These are phyloP conservation scores for Neotoma lepida DNA, from an alignment of 2,113 vertebrate genomes.

Conservation along the genomic window DNA sequence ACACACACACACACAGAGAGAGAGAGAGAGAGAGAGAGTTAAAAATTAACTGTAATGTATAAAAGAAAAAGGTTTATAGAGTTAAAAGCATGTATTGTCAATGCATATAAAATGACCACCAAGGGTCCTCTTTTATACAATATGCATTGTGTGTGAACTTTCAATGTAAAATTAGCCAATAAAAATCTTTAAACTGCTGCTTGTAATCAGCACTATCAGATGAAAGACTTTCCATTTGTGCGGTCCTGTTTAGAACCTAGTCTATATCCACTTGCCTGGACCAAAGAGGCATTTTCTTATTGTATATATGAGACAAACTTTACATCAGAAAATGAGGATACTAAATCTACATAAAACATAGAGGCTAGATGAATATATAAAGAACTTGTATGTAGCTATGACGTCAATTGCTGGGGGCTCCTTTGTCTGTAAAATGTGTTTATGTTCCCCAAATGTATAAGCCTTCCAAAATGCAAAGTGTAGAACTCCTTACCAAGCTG, in stretches of 20 bases:
- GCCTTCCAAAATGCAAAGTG: not conserved
- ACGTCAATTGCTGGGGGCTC: not conserved
- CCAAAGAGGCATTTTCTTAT: not conserved
- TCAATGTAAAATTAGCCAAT: not conserved
- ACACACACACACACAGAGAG: not conserved
- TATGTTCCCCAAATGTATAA: not conserved
- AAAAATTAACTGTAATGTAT: not conserved
- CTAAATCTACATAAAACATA: not conserved
- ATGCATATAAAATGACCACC: not conserved
- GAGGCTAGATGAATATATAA: not conserved
- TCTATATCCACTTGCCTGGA: not conserved
- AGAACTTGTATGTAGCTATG: not conserved
- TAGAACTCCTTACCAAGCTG: not conserved
- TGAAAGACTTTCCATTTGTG: not conserved
- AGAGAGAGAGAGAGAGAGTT: too few relatives aligned
- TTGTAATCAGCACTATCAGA: not conserved
- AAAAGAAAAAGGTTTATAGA: not conserved
- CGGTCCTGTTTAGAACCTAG: not conserved
- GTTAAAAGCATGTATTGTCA: not conserved
- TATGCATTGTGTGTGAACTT: not conserved
- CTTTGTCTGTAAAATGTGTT: not conserved
- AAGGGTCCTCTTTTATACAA: not conserved
- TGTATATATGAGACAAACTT: not conserved
- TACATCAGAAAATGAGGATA: not conserved
- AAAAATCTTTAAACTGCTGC: not conserved